Base-by-base conservation (phyloP, 2,888 invertebrate species). In the Galeruca laticollis region DNA sequence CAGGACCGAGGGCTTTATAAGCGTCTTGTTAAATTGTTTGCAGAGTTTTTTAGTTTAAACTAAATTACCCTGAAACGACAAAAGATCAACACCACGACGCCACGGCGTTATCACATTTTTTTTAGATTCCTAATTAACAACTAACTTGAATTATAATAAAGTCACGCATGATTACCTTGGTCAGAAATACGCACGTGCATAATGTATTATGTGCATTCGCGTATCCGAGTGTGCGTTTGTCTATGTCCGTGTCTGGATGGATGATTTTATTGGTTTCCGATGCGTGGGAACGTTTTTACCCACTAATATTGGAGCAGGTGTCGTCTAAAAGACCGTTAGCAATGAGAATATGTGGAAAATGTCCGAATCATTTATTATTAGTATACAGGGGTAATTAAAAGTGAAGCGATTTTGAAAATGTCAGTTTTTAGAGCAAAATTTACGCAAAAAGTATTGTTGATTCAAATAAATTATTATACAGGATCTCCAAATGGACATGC, bases 211-310 rank as follows among this genome's bases (percentile, higher is more conserved):
- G 11, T 8, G 31, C 31, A 54, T 54, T 26, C 26, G 31, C 54
- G 3, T n/a, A 31, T 31, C n/a, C n/a, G n/a, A 31, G 15, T 15
- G 15, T 56, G 33, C 56, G 33, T 56, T 21, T 54, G 54, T 54
- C 54, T 54, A 54, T n/a, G n/a, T 40, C n/a, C 60, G 35, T 49
- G 51, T 56, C 15, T 26, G 26, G 35, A 47, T 60, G 54, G 43
- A 33, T 51, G 71, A 62, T 71, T 71, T 68, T 68, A 63, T 71
- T 60, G 60, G 68, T 47, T 59, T 62, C 49, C 56, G 66, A 70
- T 69, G 72, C 72, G 72, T 72, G 72, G 72, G 72, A 72, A 72
- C 61, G 57, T 62, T 66, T 71, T 69, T 61, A 61, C 68, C 60
- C 49, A n/a, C 37, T 18, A 47, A 31, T 67, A 60, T 56, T 33